Evolutionary conservation across 2,888 invertebrate species (phyloP).

Genomic region (Amiota communis): DNA sequence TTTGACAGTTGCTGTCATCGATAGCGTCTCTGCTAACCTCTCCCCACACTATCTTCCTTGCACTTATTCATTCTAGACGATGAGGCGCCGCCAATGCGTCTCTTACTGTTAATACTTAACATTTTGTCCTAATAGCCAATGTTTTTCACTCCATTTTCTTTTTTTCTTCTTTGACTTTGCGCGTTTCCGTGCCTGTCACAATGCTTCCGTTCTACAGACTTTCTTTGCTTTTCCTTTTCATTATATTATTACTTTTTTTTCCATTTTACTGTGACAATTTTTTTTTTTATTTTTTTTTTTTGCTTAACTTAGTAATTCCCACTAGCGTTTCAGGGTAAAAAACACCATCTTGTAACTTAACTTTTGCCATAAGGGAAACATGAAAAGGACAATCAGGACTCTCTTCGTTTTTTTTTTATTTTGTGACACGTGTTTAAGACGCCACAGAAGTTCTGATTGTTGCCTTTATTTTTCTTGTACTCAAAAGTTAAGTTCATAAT

Average conservation of each 20-base stretch:
- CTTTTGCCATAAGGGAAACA: no score
- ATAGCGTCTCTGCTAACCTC: neutral
- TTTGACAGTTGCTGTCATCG: slow-evolving; percentile 12
- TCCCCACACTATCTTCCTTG: neutral
- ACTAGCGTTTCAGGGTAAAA: no score
- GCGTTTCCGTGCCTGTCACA: no score
- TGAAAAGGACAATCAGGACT: neutral
- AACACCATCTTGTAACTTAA: no score
- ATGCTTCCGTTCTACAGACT: neutral
- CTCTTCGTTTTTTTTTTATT: neutral
- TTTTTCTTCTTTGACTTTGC: no score
- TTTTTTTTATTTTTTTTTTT: neutral
- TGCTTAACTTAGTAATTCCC: no score
- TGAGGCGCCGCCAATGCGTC: neutral
- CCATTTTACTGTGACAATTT: neutral
- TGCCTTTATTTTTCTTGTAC: no score
- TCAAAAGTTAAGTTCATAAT: no score
- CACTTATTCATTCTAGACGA: neutral
- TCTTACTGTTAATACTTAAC: no score
- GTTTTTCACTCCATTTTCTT: no score
- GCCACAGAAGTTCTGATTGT: neutral
- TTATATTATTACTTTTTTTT: neutral
- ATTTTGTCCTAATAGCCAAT: no score
- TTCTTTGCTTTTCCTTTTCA: neutral
- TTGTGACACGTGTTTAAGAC: neutral